Conservation (phyloP, 2,113 vertebrate species). For the Cariama cristata region DNA sequence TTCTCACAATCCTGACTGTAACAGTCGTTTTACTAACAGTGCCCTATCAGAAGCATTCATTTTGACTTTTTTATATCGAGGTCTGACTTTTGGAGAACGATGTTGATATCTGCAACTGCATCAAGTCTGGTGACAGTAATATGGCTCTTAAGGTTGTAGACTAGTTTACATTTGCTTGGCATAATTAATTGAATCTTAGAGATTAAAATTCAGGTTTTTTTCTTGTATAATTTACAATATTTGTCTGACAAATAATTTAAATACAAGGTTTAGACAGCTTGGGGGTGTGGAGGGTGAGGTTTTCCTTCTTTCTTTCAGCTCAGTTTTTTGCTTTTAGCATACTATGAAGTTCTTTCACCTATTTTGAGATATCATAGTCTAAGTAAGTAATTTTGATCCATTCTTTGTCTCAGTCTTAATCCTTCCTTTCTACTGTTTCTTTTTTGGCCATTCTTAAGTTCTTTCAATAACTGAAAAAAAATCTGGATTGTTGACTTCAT, state of each 20-base stretch:
- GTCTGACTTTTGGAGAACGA: neutral
- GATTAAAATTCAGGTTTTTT: neutral
- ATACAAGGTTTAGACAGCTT: neutral
- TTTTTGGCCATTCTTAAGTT: neutral
- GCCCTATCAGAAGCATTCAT: neutral
- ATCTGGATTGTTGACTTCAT: neutral
- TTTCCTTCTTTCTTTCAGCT: neutral
- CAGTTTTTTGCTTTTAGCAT: neutral
- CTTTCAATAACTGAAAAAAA: neutral
- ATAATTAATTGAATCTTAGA: neutral
- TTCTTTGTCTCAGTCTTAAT: neutral
- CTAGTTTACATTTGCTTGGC: neutral
- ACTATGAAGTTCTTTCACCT: neutral
- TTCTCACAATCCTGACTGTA: neutral
- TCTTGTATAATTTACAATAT: neutral
- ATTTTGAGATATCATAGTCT: neutral
- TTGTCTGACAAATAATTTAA: neutral
- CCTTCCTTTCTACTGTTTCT: neutral
- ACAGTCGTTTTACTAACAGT: neutral
- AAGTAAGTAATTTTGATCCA: neutral
- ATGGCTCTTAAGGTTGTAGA: neutral
- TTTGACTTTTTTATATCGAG: neutral
- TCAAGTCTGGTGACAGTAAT: neutral
- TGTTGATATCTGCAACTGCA: neutral
- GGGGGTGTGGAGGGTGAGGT: accelerated